Base-by-base conservation (phyloP, 2,113 vertebrate species). In the Zosterops japonicus region DNA sequence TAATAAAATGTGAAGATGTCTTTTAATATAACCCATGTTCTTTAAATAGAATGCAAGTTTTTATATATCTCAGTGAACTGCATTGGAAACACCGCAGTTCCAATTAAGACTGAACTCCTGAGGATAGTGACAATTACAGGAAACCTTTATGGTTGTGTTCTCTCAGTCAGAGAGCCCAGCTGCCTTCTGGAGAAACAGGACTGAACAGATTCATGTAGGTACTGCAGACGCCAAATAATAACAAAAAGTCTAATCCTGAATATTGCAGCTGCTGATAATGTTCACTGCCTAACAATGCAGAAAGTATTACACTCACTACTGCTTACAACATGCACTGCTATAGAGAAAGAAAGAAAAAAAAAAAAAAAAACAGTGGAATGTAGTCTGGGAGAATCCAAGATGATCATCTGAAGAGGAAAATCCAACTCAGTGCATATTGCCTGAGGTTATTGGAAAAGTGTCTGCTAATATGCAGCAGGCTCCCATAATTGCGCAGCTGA, bases 251-350 rank as follows among this genome's bases (percentile, higher is more conserved):
- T 89, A 94, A 89, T 80, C 65, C 88, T 80, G 47, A 93, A 87
- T 84, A 93, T 89, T 95, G 92, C 88, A 96, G 88, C 88, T 95
- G 88, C 80, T 96, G 93, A 72, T 95, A 95, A 91, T 39, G 47
- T 55, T 92, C 35, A 16, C 60, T 94, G 78, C 63, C 83, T 93
- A 96, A 96, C 92, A 96, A 97, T 50, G 47, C 42, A 94, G 83
- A 91, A 93, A 93, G 87, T 70, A 93, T 91, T 90, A 93, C 24
- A 63, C 42, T 95, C 77, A 42, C 61, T 87, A 52, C 29, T 89
- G 88, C 86, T 87, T 87, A 76, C 55, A 92, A 92, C 90, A 74
- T 41, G 57, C 50, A 52, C 14, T 64, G 27, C 33, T 92, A 57
- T 2, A 65, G 31, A 63, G 46, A 31, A 60, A 59, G 29, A 4